Conservation (phyloP, 2,888 invertebrate species). For the Oscheius onirici region DNA sequence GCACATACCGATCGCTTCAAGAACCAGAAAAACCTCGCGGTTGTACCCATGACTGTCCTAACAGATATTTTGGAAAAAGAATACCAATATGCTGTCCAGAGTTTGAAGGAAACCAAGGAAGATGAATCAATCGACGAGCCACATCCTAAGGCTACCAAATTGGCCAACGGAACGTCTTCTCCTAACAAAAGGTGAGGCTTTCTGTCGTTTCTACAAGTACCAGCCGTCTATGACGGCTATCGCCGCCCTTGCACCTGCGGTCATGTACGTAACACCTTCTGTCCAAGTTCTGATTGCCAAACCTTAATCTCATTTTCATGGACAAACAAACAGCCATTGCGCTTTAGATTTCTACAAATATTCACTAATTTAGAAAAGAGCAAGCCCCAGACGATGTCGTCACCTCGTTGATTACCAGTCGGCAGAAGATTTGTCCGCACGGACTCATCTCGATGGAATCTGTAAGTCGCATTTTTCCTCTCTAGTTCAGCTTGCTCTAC, state of each 20-base stretch:
- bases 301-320: too few relatives aligned
- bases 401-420: constrained; percentile 35
- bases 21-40: constrained; percentile 51
- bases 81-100: background rate
- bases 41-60: constrained; percentile 58
- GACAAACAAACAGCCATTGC: too few relatives aligned
- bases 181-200: background rate
- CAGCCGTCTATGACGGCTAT: too few relatives aligned
- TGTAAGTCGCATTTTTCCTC: constrained; percentile 24
- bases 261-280: too few relatives aligned
- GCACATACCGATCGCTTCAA: constrained; percentile 42
- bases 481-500: background rate
- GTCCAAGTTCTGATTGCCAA: too few relatives aligned
- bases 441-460: constrained; percentile 59
- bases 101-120: constrained; percentile 30
- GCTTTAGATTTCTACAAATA: background rate
- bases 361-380: constrained; percentile 3
- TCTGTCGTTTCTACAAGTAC: too few relatives aligned
- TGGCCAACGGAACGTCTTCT: background rate
- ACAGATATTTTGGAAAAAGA: constrained; percentile 50
- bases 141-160: background rate
- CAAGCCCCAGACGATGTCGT: constrained; percentile 32
- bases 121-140: background rate
- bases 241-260: too few relatives aligned
- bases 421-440: constrained; percentile 58